Evolutionary conservation across 2,888 invertebrate genomes (phyloP).

Genomic region (Macrophya annulata): DNA sequence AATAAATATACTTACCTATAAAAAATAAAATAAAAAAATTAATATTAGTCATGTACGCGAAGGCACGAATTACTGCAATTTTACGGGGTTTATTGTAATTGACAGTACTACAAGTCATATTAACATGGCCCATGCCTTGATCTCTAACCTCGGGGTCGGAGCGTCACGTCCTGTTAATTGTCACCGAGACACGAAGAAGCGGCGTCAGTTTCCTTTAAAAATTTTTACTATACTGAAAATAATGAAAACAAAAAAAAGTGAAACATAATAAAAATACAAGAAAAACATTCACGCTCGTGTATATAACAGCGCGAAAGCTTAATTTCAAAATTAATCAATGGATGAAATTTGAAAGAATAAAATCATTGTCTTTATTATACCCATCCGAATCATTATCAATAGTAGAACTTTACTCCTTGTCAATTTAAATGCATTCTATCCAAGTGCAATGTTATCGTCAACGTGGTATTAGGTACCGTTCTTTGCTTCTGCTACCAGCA

Average conservation of each 20-base stretch:
- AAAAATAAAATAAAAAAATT: background rate
- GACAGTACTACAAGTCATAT: constrained; percentile 40
- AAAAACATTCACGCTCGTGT: background rate
- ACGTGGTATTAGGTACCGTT: constrained; percentile 17
- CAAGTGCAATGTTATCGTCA: background rate
- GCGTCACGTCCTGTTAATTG: constrained; percentile 56
- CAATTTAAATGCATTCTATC: background rate
- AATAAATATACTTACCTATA: constrained; percentile 20
- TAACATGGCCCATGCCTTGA: constrained; percentile 49
- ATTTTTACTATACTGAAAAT: background rate
- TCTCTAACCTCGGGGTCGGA: constrained; percentile 49
- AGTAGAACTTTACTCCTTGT: background rate
- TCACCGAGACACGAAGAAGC: constrained; percentile 29
- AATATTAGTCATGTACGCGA: constrained; percentile 15
- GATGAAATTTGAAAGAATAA: too few species aligned
- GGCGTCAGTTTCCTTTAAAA: background rate
- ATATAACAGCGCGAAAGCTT: background rate
- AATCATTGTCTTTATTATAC: too few species aligned
- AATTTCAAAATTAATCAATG: too few species aligned
- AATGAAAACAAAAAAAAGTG: background rate
- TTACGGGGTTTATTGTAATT: constrained; percentile 51
- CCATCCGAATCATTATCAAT: too few species aligned
- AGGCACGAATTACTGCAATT: constrained; percentile 47
- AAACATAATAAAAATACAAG: background rate
- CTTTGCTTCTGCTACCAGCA: background rate